Conservation (phyloP, 2,888 invertebrate genomes). For the Drosophila cracens region DNA sequence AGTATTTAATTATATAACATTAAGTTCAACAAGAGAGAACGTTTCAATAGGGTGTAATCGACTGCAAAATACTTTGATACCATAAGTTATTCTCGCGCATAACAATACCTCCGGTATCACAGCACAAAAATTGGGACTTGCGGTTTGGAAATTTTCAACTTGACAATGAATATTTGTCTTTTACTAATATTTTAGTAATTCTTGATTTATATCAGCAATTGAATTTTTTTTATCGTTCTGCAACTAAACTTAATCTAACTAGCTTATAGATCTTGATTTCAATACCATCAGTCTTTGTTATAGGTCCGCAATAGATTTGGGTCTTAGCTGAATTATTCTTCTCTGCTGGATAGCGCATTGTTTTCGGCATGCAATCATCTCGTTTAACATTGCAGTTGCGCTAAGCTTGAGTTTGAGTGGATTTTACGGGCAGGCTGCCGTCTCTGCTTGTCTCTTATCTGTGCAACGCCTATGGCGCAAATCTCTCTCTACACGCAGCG, state of each 20-base stretch:
- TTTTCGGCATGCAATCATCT: constrained; percentile 59
- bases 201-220: neutral
- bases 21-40: neutral
- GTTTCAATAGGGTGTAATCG: too few relatives aligned
- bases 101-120: too few relatives aligned
- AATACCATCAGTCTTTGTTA: constrained; percentile 36
- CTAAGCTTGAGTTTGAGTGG: constrained; percentile 20
- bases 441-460: constrained; percentile 60
- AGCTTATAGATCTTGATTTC: constrained; percentile 32
- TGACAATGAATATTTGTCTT: neutral
- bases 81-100: too few relatives aligned
- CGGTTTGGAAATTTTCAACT: neutral
- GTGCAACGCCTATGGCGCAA: constrained; percentile 74
- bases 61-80: too few relatives aligned
- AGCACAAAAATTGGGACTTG: neutral
- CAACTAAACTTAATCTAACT: neutral
- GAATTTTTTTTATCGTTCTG: neutral
- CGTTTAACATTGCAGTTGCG: constrained; percentile 45
- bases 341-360: constrained; percentile 35
- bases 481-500: constrained; percentile 75
- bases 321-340: constrained; percentile 25
- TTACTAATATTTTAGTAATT: neutral
- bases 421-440: constrained; percentile 1
- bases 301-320: constrained; percentile 38
- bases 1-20: neutral